phyloP scores from a whole-genome alignment of 1,140 invertebrate genomes.

The Sipha flava region DNA sequence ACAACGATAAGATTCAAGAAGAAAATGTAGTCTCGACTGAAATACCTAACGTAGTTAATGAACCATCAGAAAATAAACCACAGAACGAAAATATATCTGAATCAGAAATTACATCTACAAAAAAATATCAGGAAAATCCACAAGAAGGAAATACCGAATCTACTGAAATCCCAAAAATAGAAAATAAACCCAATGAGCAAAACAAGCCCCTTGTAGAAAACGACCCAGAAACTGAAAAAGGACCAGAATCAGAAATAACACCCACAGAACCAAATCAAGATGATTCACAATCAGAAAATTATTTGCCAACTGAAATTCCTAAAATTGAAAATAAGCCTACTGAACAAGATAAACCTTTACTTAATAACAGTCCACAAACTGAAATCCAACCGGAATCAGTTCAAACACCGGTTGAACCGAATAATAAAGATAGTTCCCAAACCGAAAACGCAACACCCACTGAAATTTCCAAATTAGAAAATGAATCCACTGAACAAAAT shows the following conservation, averaged over 20 bases:
- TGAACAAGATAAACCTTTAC: not conserved
- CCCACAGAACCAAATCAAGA: not conserved
- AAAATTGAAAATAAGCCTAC: not conserved
- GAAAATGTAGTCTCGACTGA: not conserved
- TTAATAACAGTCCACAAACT: not conserved
- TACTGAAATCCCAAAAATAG: not conserved
- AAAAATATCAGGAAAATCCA: not conserved
- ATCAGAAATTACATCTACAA: not conserved
- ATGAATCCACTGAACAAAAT: not conserved
- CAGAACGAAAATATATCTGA: not conserved
- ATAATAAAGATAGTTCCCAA: not conserved
- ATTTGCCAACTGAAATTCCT: not conserved
- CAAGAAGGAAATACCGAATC: not conserved
- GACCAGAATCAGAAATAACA: not conserved
- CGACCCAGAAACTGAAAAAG: not conserved
- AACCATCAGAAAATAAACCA: not conserved
- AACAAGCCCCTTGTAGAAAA: not conserved
- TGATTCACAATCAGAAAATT: not conserved
- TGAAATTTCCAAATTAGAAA: not conserved
- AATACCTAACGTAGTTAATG: not conserved
- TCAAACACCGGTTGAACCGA: not conserved
- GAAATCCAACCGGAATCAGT: not conserved
- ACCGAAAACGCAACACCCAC: not conserved
- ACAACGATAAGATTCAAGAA: not conserved
- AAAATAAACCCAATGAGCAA: not conserved